These are phyloP conservation scores for Karalla daura DNA, from an alignment of 2,797 vertebrate species.

Conservation along the genomic window DNA sequence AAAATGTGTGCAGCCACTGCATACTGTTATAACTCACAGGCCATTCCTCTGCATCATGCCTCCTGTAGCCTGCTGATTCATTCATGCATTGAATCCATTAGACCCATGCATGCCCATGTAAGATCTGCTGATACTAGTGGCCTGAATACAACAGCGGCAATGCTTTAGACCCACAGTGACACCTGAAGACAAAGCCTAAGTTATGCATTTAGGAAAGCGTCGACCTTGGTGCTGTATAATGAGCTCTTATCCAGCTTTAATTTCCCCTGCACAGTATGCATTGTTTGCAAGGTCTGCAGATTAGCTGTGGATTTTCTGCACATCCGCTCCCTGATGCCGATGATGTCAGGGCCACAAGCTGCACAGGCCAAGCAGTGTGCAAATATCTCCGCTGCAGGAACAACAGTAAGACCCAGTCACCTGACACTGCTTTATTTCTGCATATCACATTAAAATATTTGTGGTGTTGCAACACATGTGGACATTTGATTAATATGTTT, in stretches of 20 bases:
- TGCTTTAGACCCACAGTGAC: constrained; percentile 36
- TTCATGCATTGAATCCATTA: constrained; percentile 16
- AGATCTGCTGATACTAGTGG: constrained; percentile 32
- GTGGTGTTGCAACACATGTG: background rate
- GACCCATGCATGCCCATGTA: constrained; percentile 9
- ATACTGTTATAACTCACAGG: constrained; percentile 16
- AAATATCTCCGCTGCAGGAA: constrained; percentile 29
- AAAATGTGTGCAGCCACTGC: constrained; percentile 7
- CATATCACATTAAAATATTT: constrained; percentile 34
- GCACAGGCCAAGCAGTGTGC: constrained; percentile 22
- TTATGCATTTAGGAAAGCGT: constrained; percentile 22
- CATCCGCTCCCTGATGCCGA: constrained; percentile 40
- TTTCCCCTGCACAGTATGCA: constrained; percentile 33
- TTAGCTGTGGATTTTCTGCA: constrained; percentile 48
- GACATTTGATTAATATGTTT: constrained; percentile 18
- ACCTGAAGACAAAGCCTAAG: constrained; percentile 26
- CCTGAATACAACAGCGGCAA: constrained; percentile 11
- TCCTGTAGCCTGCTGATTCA: constrained; percentile 25
- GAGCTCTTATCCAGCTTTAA: constrained; percentile 36
- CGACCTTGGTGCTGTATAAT: constrained; percentile 29
- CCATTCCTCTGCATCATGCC: constrained; percentile 15
- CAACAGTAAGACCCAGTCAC: constrained; percentile 12
- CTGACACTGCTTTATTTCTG: constrained; percentile 11
- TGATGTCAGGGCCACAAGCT: constrained; percentile 49
- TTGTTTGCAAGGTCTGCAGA: constrained; percentile 54